phyloP scores from a whole-genome alignment of 2,113 vertebrate genomes.

The Sapayoa aenigma region DNA sequence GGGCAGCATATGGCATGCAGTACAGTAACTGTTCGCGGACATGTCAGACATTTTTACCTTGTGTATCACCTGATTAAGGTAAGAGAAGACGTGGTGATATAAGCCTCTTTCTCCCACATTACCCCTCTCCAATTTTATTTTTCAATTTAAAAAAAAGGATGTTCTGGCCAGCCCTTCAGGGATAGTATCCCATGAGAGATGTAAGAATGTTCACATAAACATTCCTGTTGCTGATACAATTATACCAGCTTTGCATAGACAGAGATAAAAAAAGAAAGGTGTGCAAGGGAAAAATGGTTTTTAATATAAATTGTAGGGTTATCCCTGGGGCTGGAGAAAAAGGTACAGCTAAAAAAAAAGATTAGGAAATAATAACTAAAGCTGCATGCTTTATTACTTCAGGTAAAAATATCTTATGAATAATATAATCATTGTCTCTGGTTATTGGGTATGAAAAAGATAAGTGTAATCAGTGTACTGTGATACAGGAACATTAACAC shows the following conservation, averaged over 20 bases:
- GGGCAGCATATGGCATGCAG: conserved; percentile 55
- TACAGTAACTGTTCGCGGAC: conserved; percentile 42
- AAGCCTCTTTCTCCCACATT: conserved; percentile 10
- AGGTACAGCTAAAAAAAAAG: conserved; percentile 58
- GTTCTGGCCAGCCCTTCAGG: background rate
- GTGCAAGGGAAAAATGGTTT: conserved; percentile 58
- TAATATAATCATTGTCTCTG: conserved; percentile 78
- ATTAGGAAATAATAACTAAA: conserved; percentile 77
- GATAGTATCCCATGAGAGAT: background rate
- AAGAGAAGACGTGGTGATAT: background rate
- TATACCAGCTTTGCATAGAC: conserved; percentile 22
- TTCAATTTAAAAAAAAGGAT: conserved; percentile 8
- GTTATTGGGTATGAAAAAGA: conserved; percentile 71
- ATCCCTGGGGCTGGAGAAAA: conserved; percentile 62
- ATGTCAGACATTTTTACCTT: conserved; percentile 32
- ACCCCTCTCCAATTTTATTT: conserved; percentile 37
- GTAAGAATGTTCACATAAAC: conserved; percentile 17
- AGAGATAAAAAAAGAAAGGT: conserved; percentile 39
- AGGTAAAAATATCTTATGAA: conserved; percentile 78
- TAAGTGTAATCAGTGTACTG: conserved; percentile 57
- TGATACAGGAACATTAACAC: conserved; percentile 54
- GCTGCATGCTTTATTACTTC: conserved; percentile 73
- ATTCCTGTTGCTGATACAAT: background rate
- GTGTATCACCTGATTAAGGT: conserved; percentile 44
- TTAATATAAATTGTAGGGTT: conserved; percentile 73